These are phyloP conservation scores for Pachycephus smyrnensis DNA, from an alignment of 2,888 invertebrate species.

Conservation along the genomic window DNA sequence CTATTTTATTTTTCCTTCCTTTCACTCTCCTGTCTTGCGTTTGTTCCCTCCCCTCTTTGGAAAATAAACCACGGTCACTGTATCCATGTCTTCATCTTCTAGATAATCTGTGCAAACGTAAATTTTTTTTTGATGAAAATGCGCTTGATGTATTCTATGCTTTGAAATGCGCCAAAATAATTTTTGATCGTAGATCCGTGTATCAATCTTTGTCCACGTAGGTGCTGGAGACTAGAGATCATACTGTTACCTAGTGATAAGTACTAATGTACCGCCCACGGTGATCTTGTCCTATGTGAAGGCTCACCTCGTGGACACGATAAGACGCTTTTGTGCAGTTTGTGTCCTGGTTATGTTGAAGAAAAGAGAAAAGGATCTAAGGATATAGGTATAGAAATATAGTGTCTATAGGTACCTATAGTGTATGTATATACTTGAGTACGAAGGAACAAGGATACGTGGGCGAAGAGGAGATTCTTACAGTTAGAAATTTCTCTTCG, in stretches of 20 bases:
- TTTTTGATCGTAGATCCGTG: not conserved
- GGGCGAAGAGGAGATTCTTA: not conserved
- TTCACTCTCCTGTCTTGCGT: not conserved
- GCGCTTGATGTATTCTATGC: not conserved
- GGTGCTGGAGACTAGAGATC: not conserved
- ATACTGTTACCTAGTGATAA: slow-evolving; percentile 19
- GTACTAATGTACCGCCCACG: slow-evolving; percentile 42
- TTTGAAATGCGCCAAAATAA: not conserved
- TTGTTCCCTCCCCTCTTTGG: not conserved
- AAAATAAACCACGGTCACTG: not conserved
- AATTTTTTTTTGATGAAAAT: not conserved
- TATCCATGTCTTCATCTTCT: not conserved
- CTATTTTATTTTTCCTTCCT: not conserved
- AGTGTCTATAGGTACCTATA: not conserved
- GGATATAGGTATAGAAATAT: not conserved
- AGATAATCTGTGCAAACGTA: not conserved
- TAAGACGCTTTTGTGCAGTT: slow-evolving; percentile 23
- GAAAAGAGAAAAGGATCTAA: not conserved
- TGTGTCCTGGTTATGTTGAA: not conserved
- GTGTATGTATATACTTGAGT: not conserved
- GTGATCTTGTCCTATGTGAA: slow-evolving; percentile 31
- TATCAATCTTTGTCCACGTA: not conserved
- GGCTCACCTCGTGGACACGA: slow-evolving; percentile 29
- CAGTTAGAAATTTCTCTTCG: not conserved
- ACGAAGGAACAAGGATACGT: not conserved